Percentiles rank a stretch among this genome's conserved stretches.
phyloP scores from a whole-genome alignment of 2,888 invertebrate species.

The Matsumyia berberina region DNA sequence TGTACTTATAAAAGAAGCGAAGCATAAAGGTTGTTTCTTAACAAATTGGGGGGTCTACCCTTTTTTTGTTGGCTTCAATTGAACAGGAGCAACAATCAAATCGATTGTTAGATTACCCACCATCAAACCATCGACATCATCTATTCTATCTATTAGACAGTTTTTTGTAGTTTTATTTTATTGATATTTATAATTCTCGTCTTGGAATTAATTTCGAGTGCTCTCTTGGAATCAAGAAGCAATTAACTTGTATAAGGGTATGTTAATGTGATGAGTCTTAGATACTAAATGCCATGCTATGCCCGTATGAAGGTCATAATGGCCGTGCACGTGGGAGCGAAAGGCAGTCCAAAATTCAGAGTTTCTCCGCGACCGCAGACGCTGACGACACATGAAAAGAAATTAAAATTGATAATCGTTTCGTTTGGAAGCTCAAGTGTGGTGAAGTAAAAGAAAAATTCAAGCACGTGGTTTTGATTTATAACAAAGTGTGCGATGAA shows the following conservation, averaged over 20 bases:
- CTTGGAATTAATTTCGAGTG: slow-evolving; percentile 38
- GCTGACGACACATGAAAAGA: neutral
- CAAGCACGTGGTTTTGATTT: slow-evolving; percentile 15
- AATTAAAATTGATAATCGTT: slow-evolving; percentile 34
- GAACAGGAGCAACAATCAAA: slow-evolving; percentile 40
- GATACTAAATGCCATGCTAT: slow-evolving; percentile 1
- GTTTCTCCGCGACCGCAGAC: neutral
- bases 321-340: slow-evolving; percentile 6
- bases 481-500: neutral
- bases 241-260: slow-evolving; percentile 62
- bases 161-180: slow-evolving; percentile 26
- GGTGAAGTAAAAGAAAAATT: slow-evolving; percentile 10
- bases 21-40: slow-evolving; percentile 19
- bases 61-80: slow-evolving; percentile 13
- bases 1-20: slow-evolving; percentile 7
- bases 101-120: slow-evolving; percentile 39
- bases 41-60: slow-evolving; percentile 4
- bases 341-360: slow-evolving; percentile 6
- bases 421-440: neutral
- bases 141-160: slow-evolving; percentile 29
- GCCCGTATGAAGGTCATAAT: slow-evolving; percentile 46
- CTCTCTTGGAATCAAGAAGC: slow-evolving; percentile 33
- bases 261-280: slow-evolving; percentile 43
- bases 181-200: slow-evolving; percentile 33
- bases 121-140: slow-evolving; percentile 33